A percentile compares a stretch with the other conserved stretches of the same genome.
These are phyloP conservation scores for Enteromius afrohamiltoni DNA, from an alignment of 2,797 vertebrate species.

Conservation along the genomic window DNA sequence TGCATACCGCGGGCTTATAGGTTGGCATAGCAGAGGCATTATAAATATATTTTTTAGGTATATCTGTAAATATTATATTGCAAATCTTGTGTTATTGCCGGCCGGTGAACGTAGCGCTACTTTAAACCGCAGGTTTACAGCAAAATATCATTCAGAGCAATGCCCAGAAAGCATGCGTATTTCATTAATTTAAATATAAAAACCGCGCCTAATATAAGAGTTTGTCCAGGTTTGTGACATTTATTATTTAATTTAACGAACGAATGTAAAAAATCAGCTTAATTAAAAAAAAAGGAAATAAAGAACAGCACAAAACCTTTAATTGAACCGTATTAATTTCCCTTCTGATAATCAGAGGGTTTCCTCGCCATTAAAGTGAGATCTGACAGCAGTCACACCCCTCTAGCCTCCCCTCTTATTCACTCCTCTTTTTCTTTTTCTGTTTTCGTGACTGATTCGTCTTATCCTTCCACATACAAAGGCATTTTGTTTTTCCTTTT, in stretches of 20 bases:
- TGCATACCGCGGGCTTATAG: background rate
- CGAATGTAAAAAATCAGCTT: background rate
- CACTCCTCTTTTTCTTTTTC: conserved; percentile 66
- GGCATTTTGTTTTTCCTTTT: conserved; percentile 89
- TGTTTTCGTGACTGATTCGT: conserved; percentile 70
- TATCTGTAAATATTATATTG: conserved; percentile 2
- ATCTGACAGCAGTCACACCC: conserved; percentile 82
- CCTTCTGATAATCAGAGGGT: conserved; percentile 76
- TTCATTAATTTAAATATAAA: background rate
- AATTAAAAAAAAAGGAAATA: background rate
- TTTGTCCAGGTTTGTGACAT: background rate
- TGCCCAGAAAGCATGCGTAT: background rate
- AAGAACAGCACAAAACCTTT: background rate
- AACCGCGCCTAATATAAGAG: background rate
- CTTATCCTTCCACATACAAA: conserved; percentile 86
- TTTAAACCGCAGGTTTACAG: conserved; percentile 33
- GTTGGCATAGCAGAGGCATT: too few species aligned
- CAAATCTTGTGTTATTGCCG: conserved; percentile 34
- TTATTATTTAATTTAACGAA: background rate
- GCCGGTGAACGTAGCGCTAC: conserved; percentile 19
- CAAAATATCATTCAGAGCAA: background rate
- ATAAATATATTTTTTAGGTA: too few species aligned
- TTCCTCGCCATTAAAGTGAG: conserved; percentile 77
- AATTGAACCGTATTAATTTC: conserved; percentile 73
- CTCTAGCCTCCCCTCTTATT: conserved; percentile 67